Evolutionary conservation across 2,888 invertebrate genomes (phyloP).

Genomic region (Protodeltote pygarga): DNA sequence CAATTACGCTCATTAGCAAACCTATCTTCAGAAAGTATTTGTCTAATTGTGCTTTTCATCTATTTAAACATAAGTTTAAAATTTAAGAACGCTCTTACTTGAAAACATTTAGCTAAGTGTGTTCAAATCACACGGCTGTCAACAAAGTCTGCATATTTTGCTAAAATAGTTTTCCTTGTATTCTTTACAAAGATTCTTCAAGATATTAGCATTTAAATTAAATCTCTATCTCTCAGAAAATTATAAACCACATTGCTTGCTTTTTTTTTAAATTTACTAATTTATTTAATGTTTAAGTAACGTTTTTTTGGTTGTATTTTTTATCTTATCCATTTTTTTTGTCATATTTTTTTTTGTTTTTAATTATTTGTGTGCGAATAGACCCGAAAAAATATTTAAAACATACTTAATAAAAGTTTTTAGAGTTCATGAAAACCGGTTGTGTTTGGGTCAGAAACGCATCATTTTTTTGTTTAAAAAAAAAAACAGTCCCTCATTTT

Average conservation of each 20-base stretch:
- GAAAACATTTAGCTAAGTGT: background rate
- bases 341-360: too few relatives aligned
- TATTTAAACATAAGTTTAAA: too few relatives aligned
- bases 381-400: too few relatives aligned
- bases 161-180: constrained; percentile 22
- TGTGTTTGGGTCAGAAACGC: background rate
- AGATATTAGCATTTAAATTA: constrained; percentile 17
- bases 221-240: background rate
- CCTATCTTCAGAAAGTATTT: too few relatives aligned
- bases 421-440: constrained; percentile 13
- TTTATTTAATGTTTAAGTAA: too few relatives aligned
- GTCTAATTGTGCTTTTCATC: too few relatives aligned
- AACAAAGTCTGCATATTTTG: background rate
- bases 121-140: constrained; percentile 18
- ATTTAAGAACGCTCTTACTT: background rate
- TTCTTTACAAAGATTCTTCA: background rate
- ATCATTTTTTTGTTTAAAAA: background rate
- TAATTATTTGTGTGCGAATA: too few relatives aligned
- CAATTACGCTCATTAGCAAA: too few relatives aligned
- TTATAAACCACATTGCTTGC: background rate
- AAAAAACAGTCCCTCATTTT: constrained; percentile 17
- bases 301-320: too few relatives aligned
- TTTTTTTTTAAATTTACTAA: too few relatives aligned
- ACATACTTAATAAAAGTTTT: constrained; percentile 9
- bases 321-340: too few relatives aligned